These are phyloP conservation scores for Heliconius erato DNA, from an alignment of 2,888 invertebrate genomes.

Conservation along the genomic window DNA sequence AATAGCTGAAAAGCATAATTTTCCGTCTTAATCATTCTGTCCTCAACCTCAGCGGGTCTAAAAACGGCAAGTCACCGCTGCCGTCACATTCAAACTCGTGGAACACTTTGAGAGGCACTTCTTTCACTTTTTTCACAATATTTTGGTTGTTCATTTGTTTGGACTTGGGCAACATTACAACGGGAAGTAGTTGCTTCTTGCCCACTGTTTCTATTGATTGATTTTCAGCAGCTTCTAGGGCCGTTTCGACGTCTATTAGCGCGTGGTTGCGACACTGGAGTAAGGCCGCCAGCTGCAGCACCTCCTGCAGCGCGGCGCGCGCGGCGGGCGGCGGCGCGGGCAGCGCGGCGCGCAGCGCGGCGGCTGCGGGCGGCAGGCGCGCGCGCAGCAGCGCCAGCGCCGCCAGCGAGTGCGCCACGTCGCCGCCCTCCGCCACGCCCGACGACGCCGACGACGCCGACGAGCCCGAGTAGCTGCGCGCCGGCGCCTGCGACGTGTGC, in stretches of 20 bases:
- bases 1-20: slow-evolving; percentile 71
- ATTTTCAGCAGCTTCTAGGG: slow-evolving; percentile 82
- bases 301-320: slow-evolving; percentile 65
- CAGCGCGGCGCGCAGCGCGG: slow-evolving; percentile 63
- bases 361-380: slow-evolving; percentile 59
- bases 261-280: slow-evolving; percentile 80
- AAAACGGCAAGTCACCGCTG: slow-evolving; percentile 70
- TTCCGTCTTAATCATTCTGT: slow-evolving; percentile 78
- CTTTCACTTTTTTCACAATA: slow-evolving; percentile 66
- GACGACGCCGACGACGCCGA: slow-evolving; percentile 61
- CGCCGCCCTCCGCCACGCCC: slow-evolving; percentile 77
- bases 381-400: slow-evolving; percentile 73
- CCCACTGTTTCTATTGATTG: slow-evolving; percentile 65
- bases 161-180: slow-evolving; percentile 57
- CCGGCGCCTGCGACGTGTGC: slow-evolving; percentile 56
- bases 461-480: slow-evolving; percentile 38
- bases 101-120: slow-evolving; percentile 79
- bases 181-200: slow-evolving; percentile 68
- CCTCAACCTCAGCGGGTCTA: slow-evolving; percentile 74
- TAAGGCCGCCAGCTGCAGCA: slow-evolving; percentile 76
- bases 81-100: slow-evolving; percentile 70
- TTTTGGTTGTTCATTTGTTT: slow-evolving; percentile 50
- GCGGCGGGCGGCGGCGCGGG: slow-evolving; percentile 64
- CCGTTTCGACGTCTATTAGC: slow-evolving; percentile 82
- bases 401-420: slow-evolving; percentile 77